phyloP scores from a whole-genome alignment of 1,140 invertebrate genomes.

The Drosophila serrata region DNA sequence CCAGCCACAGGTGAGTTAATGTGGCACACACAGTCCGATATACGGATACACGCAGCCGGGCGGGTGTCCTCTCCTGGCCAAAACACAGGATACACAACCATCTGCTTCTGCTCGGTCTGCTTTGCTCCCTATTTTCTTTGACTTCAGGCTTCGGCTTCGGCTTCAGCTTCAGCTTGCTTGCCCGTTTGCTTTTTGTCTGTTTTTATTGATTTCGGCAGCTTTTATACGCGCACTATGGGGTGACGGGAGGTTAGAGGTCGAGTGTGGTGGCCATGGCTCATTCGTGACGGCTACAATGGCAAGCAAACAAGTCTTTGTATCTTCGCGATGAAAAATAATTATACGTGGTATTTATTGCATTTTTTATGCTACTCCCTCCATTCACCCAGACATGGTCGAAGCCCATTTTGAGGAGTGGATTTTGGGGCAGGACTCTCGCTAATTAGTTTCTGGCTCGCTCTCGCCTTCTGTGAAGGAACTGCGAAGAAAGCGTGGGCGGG shows the following conservation, averaged over 20 bases:
- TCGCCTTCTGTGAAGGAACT: constrained; percentile 5
- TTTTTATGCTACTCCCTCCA: constrained; percentile 13
- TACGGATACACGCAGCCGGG: constrained; percentile 38
- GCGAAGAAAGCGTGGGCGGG: constrained; percentile 20
- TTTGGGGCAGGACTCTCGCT: constrained; percentile 27
- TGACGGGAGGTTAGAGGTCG: constrained; percentile 12
- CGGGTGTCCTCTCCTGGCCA: constrained; percentile 39
- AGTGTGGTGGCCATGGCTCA: constrained; percentile 53
- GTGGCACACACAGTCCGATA: constrained; percentile 33
- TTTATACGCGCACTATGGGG: constrained; percentile 48
- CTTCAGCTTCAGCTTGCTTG: constrained; percentile 33
- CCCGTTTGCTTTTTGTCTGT: constrained; percentile 67
- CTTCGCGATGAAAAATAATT: constrained; percentile 30
- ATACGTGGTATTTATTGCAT: constrained; percentile 25
- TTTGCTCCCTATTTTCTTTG: constrained; percentile 15
- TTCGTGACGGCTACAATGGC: constrained; percentile 67
- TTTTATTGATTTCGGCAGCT: constrained; percentile 76
- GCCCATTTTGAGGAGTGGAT: constrained; percentile 10
- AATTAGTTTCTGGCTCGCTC: constrained; percentile 25
- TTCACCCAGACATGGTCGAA: neutral
- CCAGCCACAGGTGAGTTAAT: constrained; percentile 79
- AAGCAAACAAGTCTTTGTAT: constrained; percentile 58
- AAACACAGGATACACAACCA: constrained; percentile 41
- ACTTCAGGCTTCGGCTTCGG: constrained; percentile 16
- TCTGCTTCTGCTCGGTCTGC: constrained; percentile 13